Evolutionary conservation across 92 coral and sea anemone genomes (phyloP).

Genomic region (Blastomussa wellsi): DNA sequence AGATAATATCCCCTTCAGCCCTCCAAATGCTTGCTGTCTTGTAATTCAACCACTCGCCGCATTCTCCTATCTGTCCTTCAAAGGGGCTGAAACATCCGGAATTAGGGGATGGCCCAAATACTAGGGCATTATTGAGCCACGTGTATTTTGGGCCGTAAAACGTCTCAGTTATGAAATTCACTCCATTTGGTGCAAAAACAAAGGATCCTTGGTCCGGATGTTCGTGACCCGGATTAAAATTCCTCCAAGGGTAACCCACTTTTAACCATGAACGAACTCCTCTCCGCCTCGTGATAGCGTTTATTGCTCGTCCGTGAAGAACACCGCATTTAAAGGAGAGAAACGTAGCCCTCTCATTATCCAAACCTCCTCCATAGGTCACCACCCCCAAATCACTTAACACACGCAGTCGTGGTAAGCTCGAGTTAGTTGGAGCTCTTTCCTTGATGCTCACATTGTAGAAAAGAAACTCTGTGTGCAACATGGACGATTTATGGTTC

Average conservation of each 20-base stretch:
- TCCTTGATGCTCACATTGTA: slow-evolving; percentile 69
- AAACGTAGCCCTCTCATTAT: slow-evolving; percentile 28
- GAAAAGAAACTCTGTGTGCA: slow-evolving; percentile 84
- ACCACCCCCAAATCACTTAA: slow-evolving; percentile 98
- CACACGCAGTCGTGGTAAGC: slow-evolving; percentile 62
- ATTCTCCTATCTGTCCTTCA: slow-evolving; percentile 92
- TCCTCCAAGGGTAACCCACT: slow-evolving; percentile 60
- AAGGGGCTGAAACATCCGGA: slow-evolving; percentile 65
- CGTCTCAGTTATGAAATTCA: slow-evolving; percentile 82
- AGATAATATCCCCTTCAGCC: slow-evolving; percentile 80
- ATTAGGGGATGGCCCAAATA: slow-evolving; percentile 76
- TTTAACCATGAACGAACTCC: slow-evolving; percentile 48
- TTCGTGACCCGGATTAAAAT: slow-evolving; percentile 92
- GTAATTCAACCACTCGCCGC: slow-evolving; percentile 72
- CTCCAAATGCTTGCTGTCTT: slow-evolving; percentile 62
- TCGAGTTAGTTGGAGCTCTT: slow-evolving; percentile 53
- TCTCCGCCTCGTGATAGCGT: slow-evolving; percentile 55
- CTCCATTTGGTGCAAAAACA: slow-evolving; percentile 86
- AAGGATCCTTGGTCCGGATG: slow-evolving; percentile 97
- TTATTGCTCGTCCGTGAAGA: slow-evolving; percentile 87
- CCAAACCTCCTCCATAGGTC: slow-evolving; percentile 68
- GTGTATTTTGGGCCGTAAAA: slow-evolving; percentile 91
- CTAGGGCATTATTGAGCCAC: slow-evolving; percentile 81
- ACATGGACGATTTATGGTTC: slow-evolving; percentile 41
- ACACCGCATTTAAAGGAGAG: slow-evolving; percentile 91